Evolutionary conservation across 2,888 invertebrate genomes (phyloP).

Genomic region (Flexamia atlantica): DNA sequence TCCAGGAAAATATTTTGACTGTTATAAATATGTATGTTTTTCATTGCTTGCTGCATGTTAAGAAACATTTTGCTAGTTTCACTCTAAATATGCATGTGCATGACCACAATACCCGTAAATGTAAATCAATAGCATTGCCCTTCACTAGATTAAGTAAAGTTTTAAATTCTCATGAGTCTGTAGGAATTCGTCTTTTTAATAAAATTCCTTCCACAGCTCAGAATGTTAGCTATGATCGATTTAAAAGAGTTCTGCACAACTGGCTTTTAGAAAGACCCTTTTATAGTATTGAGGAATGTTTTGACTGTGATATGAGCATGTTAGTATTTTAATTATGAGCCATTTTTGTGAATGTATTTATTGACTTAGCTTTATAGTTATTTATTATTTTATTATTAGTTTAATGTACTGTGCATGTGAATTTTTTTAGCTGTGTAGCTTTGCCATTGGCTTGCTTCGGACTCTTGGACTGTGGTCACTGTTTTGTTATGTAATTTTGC

Average conservation of each 20-base stretch:
- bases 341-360: too few species aligned
- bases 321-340: too few species aligned
- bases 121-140: not conserved
- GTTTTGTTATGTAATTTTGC: too few species aligned
- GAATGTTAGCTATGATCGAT: not conserved
- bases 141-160: conserved; percentile 3
- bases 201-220: not conserved
- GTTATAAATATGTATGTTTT: conserved; percentile 9
- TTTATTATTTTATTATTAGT: too few species aligned
- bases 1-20: not conserved
- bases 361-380: too few species aligned
- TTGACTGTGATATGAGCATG: not conserved
- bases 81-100: conserved; percentile 1
- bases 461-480: too few species aligned
- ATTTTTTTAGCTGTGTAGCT: too few species aligned
- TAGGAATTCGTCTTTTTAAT: conserved; percentile 3
- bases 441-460: too few species aligned
- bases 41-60: not conserved
- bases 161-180: not conserved
- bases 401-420: too few species aligned
- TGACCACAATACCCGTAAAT: not conserved
- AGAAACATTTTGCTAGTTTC: not conserved
- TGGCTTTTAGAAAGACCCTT: conserved; percentile 2
- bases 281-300: conserved; percentile 17
- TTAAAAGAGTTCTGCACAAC: not conserved